Evolutionary conservation across 2,888 invertebrate genomes (phyloP).

Genomic region (Empis livida): DNA sequence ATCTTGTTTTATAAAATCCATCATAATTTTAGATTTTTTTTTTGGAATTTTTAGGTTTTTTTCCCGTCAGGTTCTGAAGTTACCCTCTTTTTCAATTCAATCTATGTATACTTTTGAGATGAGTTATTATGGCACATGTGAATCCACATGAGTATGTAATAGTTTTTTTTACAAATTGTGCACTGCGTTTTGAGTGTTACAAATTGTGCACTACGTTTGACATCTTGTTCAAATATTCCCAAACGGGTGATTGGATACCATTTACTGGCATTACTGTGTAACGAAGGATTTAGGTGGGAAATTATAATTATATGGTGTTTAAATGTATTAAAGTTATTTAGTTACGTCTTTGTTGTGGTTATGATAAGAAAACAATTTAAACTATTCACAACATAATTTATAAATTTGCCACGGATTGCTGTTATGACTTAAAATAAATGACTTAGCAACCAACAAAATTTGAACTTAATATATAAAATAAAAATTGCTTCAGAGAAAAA

Average conservation of each 20-base stretch:
- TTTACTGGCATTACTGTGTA: not conserved
- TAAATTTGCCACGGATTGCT: not conserved
- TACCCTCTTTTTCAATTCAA: not conserved
- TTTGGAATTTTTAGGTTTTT: not conserved
- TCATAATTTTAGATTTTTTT: not conserved
- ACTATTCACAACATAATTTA: not conserved
- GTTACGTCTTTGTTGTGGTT: not conserved
- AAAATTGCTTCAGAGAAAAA: too few species aligned
- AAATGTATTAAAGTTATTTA: not conserved
- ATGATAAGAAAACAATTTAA: not conserved
- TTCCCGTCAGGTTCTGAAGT: not conserved
- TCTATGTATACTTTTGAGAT: not conserved
- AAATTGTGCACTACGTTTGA: not conserved
- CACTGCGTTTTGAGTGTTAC: not conserved
- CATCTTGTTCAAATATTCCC: not conserved
- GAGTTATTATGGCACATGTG: not conserved
- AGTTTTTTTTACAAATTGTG: not conserved
- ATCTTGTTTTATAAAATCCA: not conserved
- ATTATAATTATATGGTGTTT: not conserved
- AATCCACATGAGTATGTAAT: not conserved
- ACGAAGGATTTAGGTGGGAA: not conserved
- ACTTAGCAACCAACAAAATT: not conserved
- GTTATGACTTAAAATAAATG: not conserved
- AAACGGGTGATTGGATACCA: not conserved
- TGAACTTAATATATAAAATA: too few species aligned